phyloP scores from a whole-genome alignment of 2,113 vertebrate species.

The Phyllostomus hastatus region DNA sequence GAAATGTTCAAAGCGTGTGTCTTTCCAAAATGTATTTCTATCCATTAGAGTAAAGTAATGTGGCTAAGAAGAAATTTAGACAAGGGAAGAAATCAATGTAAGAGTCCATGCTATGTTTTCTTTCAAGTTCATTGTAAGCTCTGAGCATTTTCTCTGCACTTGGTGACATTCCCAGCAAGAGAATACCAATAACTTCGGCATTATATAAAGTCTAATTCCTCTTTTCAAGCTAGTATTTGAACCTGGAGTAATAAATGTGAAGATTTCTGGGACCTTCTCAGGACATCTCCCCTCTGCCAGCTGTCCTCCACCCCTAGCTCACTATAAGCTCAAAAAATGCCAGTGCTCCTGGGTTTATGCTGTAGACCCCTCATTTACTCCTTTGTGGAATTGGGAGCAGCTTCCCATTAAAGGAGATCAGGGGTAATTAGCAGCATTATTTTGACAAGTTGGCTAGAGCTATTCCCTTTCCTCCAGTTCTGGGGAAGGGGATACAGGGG shows the following conservation, averaged over 20 bases:
- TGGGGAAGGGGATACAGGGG: conserved; percentile 56
- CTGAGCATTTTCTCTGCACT: conserved; percentile 28
- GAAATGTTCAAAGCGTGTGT: background rate
- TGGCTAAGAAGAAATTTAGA: conserved; percentile 3
- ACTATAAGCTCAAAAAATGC: conserved; percentile 64
- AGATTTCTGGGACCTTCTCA: conserved; percentile 34
- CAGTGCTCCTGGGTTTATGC: conserved; percentile 67
- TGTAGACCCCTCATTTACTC: conserved; percentile 81
- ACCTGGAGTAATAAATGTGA: background rate
- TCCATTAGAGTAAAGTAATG: conserved; percentile 27
- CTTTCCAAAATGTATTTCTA: conserved; percentile 36
- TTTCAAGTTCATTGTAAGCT: conserved; percentile 54
- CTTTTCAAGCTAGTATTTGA: conserved; percentile 25
- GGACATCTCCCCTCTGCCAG: background rate
- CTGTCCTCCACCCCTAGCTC: background rate
- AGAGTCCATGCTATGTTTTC: conserved; percentile 6
- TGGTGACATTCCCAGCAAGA: conserved; percentile 6
- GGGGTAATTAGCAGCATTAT: conserved; percentile 88
- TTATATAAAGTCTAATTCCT: background rate
- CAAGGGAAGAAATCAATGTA: background rate
- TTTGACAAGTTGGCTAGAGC: conserved; percentile 87
- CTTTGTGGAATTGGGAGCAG: conserved; percentile 82
- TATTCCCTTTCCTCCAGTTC: conserved; percentile 76
- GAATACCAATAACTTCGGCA: conserved; percentile 31
- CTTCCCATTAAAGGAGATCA: conserved; percentile 87